Conservation (phyloP, 2,888 invertebrate species). For the Ectemnius continuus region DNA sequence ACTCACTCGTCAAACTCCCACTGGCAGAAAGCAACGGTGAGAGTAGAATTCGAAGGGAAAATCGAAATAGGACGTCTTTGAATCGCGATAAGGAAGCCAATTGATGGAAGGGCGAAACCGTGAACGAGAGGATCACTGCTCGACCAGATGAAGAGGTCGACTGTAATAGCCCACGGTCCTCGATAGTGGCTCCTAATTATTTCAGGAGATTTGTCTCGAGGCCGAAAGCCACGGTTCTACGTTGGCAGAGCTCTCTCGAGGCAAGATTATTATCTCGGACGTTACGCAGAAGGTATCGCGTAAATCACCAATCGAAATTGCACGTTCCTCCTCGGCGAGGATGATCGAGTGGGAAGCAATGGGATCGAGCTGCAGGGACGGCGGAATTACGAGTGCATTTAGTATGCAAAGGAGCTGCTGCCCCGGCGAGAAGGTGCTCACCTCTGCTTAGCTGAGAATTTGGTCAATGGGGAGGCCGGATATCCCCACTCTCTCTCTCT, state of each 20-base stretch:
- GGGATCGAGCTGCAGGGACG: background rate
- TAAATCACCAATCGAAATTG: background rate
- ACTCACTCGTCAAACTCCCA: slow-evolving; percentile 13
- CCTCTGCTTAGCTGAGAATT: slow-evolving; percentile 21
- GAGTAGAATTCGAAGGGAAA: slow-evolving; percentile 5
- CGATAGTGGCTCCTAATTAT: slow-evolving; percentile 2
- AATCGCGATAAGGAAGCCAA: background rate
- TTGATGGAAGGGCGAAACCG: background rate
- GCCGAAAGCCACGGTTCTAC: background rate
- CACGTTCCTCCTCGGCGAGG: background rate
- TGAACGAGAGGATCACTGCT: background rate
- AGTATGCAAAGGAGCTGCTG: slow-evolving; percentile 33
- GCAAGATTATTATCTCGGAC: too few species aligned
- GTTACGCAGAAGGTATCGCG: background rate
- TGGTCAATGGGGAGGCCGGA: slow-evolving; percentile 28
- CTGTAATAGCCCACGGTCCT: background rate
- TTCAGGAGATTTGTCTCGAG: background rate
- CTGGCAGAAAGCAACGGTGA: background rate
- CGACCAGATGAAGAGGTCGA: background rate
- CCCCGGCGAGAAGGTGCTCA: background rate
- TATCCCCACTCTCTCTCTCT: too few species aligned
- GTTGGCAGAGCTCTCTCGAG: background rate
- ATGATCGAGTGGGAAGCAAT: background rate
- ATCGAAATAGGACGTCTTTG: background rate
- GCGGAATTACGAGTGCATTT: slow-evolving; percentile 13